Percentiles rank a stretch among this genome's conserved stretches.
These are phyloP conservation scores for Oscheius sp. DNA, from an alignment of 2,888 invertebrate species.

Conservation along the genomic window DNA sequence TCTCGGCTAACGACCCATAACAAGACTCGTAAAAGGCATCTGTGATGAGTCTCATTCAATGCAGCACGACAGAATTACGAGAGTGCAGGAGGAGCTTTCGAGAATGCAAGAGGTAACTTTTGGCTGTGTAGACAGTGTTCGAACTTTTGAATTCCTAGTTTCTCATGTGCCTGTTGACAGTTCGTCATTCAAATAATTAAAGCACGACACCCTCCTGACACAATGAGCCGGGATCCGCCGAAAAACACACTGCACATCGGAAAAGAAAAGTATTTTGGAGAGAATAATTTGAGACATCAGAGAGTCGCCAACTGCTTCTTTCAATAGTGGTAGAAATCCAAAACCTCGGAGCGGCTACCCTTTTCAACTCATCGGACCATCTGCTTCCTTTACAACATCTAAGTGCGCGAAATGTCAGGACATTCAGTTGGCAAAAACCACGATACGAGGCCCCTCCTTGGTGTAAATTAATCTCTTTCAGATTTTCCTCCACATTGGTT, in stretches of 20 bases:
- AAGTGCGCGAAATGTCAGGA: conserved; percentile 32
- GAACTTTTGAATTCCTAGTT: no score
- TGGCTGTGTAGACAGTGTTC: no score
- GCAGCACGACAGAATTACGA: background rate
- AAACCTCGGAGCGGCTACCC: conserved; percentile 14
- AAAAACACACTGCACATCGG: no score
- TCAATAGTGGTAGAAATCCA: conserved; percentile 8
- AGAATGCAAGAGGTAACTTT: no score
- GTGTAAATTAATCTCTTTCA: conserved; percentile 32
- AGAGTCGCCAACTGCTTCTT: no score
- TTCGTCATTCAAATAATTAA: no score
- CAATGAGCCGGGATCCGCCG: no score
- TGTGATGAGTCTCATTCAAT: conserved; percentile 26
- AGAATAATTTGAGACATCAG: no score
- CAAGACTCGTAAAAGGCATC: conserved; percentile 38
- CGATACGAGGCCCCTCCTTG: background rate
- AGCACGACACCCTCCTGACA: no score
- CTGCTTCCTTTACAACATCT: conserved; percentile 35
- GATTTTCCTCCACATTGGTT: background rate
- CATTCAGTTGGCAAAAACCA: conserved; percentile 17
- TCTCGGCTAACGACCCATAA: conserved; percentile 32
- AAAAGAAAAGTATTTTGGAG: no score
- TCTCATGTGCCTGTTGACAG: no score
- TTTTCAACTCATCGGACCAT: conserved; percentile 28
- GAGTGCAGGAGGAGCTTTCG: no score